These are phyloP conservation scores for Brachirus orientalis DNA, from an alignment of 2,113 vertebrate species.

Conservation along the genomic window DNA sequence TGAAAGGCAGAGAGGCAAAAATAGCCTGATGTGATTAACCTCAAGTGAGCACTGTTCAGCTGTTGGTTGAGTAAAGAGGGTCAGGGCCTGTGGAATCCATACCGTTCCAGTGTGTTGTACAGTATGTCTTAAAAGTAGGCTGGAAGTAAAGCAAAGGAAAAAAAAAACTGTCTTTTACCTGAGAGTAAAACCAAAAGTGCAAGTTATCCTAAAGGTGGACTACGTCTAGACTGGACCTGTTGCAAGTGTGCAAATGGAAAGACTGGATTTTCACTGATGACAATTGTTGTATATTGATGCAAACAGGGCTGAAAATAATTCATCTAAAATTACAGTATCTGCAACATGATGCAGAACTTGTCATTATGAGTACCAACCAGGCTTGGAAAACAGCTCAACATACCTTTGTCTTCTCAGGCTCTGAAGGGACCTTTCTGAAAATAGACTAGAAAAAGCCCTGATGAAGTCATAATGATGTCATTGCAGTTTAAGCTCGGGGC, in stretches of 20 bases:
- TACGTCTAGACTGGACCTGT: neutral
- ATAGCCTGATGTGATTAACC: constrained; percentile 63
- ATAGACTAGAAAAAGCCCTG: neutral
- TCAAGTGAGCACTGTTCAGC: constrained; percentile 50
- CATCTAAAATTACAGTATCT: neutral
- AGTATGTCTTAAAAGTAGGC: neutral
- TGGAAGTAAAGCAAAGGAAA: neutral
- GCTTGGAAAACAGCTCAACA: neutral
- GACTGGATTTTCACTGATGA: neutral
- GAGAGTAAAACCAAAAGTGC: neutral
- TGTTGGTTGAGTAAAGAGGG: constrained; percentile 41
- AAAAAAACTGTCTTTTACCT: neutral
- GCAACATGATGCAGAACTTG: neutral
- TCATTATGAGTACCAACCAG: neutral
- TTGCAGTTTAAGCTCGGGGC: neutral
- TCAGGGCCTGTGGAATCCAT: constrained; percentile 5
- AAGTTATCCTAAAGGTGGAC: too few species aligned
- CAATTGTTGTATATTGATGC: neutral
- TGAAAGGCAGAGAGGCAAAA: constrained; percentile 42
- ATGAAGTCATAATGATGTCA: constrained; percentile 1
- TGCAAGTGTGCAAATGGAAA: neutral
- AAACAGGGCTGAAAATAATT: neutral
- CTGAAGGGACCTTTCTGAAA: neutral
- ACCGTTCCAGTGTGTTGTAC: neutral
- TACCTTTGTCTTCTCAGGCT: neutral